phyloP scores from a whole-genome alignment of 53 echinoderm and acorn worm species.

The Luidia sarsii region DNA sequence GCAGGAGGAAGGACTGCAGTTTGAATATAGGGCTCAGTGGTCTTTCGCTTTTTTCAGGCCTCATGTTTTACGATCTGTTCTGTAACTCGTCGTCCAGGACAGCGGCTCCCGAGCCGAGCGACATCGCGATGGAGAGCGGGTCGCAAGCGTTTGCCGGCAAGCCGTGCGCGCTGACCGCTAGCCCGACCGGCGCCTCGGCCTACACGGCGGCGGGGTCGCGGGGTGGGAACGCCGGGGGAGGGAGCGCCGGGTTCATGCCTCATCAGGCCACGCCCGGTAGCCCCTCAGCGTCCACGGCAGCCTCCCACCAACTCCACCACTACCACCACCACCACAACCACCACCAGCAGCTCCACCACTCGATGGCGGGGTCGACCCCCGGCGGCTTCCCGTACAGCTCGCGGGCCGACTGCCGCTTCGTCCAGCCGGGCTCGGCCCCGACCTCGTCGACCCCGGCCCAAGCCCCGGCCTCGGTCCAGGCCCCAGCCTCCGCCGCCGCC shows the following conservation, averaged over 20 bases:
- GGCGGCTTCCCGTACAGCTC: constrained; percentile 40
- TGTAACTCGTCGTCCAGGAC: constrained; percentile 41
- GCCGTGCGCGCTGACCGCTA: constrained; percentile 27
- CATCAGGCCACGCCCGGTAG: background rate
- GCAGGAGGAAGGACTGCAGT: too few species aligned
- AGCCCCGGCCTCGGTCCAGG: constrained; percentile 16
- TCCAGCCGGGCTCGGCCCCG: constrained; percentile 32
- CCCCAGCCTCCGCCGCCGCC: background rate
- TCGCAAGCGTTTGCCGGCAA: constrained; percentile 37
- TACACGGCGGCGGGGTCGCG: background rate
- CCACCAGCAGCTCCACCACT: constrained; percentile 42
- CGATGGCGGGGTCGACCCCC: background rate
- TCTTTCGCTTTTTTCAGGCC: background rate
- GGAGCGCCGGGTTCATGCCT: constrained; percentile 33
- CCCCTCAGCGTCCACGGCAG: constrained; percentile 22
- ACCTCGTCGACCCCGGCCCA: constrained; percentile 7
- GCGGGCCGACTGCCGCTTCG: constrained; percentile 55
- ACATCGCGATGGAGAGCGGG: constrained; percentile 33
- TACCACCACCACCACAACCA: constrained; percentile 33
- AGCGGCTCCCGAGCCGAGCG: constrained; percentile 18
- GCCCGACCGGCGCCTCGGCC: background rate
- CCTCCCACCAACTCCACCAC: constrained; percentile 34
- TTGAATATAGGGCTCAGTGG: background rate
- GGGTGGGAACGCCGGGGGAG: constrained; percentile 8
- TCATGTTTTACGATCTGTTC: constrained; percentile 58